phyloP scores from a whole-genome alignment of 2,797 vertebrate species.

The Phoeniculus purpureus region DNA sequence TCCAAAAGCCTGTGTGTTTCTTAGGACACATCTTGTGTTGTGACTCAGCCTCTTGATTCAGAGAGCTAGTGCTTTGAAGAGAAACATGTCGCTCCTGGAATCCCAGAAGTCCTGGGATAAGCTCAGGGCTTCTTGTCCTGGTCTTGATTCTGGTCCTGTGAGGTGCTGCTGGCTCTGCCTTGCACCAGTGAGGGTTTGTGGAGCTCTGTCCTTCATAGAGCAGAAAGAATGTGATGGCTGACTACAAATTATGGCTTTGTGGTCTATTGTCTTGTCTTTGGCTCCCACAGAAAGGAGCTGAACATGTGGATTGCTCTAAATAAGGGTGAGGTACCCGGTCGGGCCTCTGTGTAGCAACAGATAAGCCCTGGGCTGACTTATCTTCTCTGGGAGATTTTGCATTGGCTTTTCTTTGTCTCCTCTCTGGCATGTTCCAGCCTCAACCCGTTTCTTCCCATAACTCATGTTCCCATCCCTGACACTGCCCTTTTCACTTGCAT shows the following conservation, averaged over 20 bases:
- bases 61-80: not conserved
- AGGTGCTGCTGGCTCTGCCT: not conserved
- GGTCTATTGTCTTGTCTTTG: not conserved
- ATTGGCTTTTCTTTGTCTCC: constrained; percentile 26
- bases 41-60: not conserved
- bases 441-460: not conserved
- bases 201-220: not conserved
- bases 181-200: not conserved
- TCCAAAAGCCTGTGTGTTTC: not conserved
- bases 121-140: not conserved
- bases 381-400: constrained; percentile 11
- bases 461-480: not conserved
- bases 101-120: not conserved
- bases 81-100: not conserved
- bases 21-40: not conserved
- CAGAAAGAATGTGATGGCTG: not conserved
- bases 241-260: not conserved
- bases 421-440: not conserved
- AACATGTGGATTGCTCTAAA: not conserved
- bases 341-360: constrained; percentile 10
- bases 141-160: not conserved
- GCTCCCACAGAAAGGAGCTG: not conserved
- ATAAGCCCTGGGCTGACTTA: constrained; percentile 51
- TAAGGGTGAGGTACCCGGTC: constrained; percentile 26
- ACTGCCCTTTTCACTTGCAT: not conserved